Evolutionary conservation across 2,113 vertebrate genomes (phyloP).

Genomic region (Solea senegalensis): DNA sequence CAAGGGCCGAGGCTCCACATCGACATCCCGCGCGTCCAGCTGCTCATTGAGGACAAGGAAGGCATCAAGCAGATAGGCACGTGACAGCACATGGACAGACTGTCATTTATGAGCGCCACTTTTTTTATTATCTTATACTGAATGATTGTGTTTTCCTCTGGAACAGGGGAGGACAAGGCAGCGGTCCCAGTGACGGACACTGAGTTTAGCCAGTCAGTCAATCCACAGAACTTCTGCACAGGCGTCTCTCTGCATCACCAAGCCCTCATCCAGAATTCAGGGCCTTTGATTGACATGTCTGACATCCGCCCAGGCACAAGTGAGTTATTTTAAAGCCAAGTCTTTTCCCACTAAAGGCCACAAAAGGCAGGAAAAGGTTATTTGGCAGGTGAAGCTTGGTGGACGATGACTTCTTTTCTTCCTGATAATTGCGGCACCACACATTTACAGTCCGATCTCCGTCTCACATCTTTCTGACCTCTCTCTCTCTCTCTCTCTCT

Average conservation of each 20-base stretch:
- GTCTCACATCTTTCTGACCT: slow-evolving; percentile 30
- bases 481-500: neutral
- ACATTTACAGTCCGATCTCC: too few relatives aligned
- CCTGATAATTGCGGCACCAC: neutral
- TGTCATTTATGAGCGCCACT: neutral
- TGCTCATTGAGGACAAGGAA: slow-evolving; percentile 98
- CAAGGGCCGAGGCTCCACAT: slow-evolving; percentile 96
- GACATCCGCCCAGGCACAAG: slow-evolving; percentile 98
- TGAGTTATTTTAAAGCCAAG: slow-evolving; percentile 70
- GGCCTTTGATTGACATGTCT: slow-evolving; percentile 98
- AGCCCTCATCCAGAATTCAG: slow-evolving; percentile 95
- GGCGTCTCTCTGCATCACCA: slow-evolving; percentile 97
- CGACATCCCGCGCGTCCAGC: slow-evolving; percentile 96
- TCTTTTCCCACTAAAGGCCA: too few relatives aligned
- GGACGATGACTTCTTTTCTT: neutral
- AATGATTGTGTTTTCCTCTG: neutral
- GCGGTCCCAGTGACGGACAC: slow-evolving; percentile 95
- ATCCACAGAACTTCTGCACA: slow-evolving; percentile 97
- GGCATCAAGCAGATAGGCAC: slow-evolving; percentile 97
- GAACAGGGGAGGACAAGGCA: slow-evolving; percentile 95
- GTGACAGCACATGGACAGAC: slow-evolving; percentile 42
- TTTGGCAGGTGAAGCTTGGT: too few relatives aligned
- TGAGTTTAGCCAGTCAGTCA: slow-evolving; percentile 97
- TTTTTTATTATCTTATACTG: neutral
- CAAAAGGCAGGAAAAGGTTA: neutral